These are phyloP conservation scores for Neofelis nebulosa DNA, from an alignment of 2,113 vertebrate species.

Conservation along the genomic window DNA sequence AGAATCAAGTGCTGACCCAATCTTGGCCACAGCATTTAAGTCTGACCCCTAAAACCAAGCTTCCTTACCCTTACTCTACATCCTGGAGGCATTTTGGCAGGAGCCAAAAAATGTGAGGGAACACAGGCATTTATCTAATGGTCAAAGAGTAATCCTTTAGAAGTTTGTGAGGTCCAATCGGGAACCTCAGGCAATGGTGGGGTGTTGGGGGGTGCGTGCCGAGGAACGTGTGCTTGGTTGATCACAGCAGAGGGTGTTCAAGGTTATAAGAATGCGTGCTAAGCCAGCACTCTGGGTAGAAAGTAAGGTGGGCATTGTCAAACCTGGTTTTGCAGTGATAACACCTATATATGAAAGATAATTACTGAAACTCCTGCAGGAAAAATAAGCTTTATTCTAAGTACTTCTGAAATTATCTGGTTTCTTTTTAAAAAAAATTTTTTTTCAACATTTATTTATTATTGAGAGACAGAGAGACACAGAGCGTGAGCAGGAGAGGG, in stretches of 20 bases:
- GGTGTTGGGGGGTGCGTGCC: too few species aligned
- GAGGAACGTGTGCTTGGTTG: neutral
- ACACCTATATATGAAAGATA: neutral
- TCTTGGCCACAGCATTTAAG: neutral
- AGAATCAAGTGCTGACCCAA: neutral
- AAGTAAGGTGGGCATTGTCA: neutral
- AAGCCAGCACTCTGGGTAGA: accelerated
- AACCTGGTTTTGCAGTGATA: neutral
- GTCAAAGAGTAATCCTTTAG: neutral
- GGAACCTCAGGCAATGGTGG: neutral
- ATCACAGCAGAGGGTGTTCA: neutral
- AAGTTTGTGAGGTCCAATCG: neutral
- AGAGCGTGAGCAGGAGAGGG: too few species aligned
- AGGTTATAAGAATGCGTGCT: neutral
- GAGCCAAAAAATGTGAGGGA: neutral
- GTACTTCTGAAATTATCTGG: neutral
- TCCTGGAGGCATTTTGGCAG: neutral
- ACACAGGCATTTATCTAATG: neutral
- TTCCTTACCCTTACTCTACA: neutral
- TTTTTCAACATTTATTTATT: too few species aligned
- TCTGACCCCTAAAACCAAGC: neutral
- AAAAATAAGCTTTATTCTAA: neutral
- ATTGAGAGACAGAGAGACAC: too few species aligned
- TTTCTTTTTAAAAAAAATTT: neutral
- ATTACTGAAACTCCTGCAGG: neutral